Percentiles rank a stretch among this genome's conserved stretches.
phyloP scores from a whole-genome alignment of 2,888 invertebrate genomes.

The Escarpia spicata region DNA sequence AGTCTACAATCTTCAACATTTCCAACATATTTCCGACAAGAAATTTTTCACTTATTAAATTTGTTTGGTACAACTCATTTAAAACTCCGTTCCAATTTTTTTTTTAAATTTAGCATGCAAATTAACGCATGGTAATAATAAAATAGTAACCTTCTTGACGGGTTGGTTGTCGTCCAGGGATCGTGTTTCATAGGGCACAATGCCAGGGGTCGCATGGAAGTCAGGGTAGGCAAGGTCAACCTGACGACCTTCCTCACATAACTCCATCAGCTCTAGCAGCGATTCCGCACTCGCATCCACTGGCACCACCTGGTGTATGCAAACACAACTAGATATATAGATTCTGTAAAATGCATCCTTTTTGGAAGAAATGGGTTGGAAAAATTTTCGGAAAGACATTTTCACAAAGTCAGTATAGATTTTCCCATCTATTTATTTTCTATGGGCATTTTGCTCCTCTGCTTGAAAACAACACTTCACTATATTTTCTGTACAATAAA shows the following conservation, averaged over 20 bases:
- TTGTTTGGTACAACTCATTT: not conserved
- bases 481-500: no score
- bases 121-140: not conserved
- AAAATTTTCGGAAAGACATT: not conserved
- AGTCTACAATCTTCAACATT: not conserved
- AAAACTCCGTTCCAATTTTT: not conserved
- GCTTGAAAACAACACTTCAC: no score
- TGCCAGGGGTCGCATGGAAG: not conserved
- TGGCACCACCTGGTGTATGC: conserved; percentile 29
- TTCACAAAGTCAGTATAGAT: not conserved
- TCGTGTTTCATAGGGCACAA: not conserved
- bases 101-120: not conserved
- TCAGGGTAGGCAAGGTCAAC: conserved; percentile 35
- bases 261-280: conserved; percentile 36
- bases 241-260: conserved; percentile 38
- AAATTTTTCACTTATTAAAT: not conserved
- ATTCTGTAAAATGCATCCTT: no score
- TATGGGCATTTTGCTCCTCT: no score
- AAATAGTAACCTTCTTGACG: not conserved
- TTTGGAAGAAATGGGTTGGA: no score
- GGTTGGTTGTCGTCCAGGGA: not conserved
- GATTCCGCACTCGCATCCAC: conserved; percentile 33
- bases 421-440: no score
- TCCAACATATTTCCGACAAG: not conserved
- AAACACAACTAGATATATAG: not conserved